Conservation (phyloP, 2,888 invertebrate species). For the Clanis bilineata region DNA sequence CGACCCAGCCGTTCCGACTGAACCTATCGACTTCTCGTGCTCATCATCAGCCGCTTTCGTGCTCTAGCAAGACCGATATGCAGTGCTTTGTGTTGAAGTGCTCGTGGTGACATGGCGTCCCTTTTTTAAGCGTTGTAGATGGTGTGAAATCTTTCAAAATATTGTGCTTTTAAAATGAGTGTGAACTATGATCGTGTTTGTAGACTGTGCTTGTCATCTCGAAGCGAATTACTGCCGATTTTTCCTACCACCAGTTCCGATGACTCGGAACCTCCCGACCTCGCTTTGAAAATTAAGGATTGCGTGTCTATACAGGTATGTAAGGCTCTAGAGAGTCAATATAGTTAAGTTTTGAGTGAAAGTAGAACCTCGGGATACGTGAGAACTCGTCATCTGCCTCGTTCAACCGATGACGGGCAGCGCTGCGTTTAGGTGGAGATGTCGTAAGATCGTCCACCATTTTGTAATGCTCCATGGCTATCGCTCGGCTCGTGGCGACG, state of each 20-base stretch:
- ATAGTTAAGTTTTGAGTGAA: constrained; percentile 73
- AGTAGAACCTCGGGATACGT: constrained; percentile 76
- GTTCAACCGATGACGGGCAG: constrained; percentile 77
- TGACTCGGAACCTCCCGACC: constrained; percentile 77
- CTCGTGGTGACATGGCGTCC: constrained; percentile 81
- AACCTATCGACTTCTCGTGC: constrained; percentile 82
- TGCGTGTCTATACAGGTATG: constrained; percentile 86
- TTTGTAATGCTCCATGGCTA: constrained; percentile 81
- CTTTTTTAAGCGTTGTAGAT: constrained; percentile 64
- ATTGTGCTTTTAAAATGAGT: constrained; percentile 79
- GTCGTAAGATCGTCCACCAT: constrained; percentile 84
- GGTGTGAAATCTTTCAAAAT: constrained; percentile 57
- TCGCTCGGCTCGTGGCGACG: constrained; percentile 77
- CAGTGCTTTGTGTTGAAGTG: constrained; percentile 81
- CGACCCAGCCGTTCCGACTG: constrained; percentile 77
- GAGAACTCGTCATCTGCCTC: constrained; percentile 81
- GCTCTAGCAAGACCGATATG: constrained; percentile 78
- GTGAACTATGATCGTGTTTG: constrained; percentile 82
- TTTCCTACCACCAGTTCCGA: constrained; percentile 82
- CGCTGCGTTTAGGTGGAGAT: constrained; percentile 79
- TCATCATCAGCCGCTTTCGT: constrained; percentile 83
- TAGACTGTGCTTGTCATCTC: constrained; percentile 84
- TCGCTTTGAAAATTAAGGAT: constrained; percentile 84
- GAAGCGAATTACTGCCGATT: constrained; percentile 83
- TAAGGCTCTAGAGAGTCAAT: constrained; percentile 58